Percentiles rank a stretch among this genome's conserved stretches.
These are phyloP conservation scores for Aphis gossypii DNA, from an alignment of 1,140 invertebrate genomes.

Conservation along the genomic window DNA sequence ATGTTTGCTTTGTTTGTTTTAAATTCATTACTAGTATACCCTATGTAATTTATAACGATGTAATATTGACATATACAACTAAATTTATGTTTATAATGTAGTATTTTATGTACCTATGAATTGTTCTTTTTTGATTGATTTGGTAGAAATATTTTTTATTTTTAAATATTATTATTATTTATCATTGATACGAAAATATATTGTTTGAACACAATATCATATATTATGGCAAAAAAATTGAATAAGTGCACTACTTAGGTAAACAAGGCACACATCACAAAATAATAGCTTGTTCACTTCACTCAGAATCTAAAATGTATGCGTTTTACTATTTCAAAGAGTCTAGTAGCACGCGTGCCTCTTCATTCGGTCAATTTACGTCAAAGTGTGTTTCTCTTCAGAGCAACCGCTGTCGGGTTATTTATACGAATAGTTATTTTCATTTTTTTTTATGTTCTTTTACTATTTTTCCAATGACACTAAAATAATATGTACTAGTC, in stretches of 20 bases:
- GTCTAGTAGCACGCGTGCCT: not conserved
- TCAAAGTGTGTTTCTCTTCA: not conserved
- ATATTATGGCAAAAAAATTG: not conserved
- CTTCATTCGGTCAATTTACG: slow-evolving; percentile 32
- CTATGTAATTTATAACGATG: too few relatives aligned
- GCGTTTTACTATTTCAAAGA: not conserved
- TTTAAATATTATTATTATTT: not conserved
- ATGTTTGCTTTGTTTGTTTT: not conserved
- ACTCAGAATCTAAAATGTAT: slow-evolving; percentile 14
- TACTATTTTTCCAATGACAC: slow-evolving; percentile 15
- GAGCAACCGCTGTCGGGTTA: not conserved
- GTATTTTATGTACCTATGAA: not conserved
- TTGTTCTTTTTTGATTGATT: not conserved
- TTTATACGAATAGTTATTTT: not conserved
- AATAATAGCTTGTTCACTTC: slow-evolving; percentile 24
- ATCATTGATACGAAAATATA: not conserved
- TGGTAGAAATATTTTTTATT: not conserved
- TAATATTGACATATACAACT: not conserved
- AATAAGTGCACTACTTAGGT: not conserved
- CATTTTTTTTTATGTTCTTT: not conserved
- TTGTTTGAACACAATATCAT: not conserved
- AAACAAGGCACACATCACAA: not conserved
- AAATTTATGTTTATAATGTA: not conserved
- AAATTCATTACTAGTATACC: not conserved
- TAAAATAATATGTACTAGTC: slow-evolving; percentile 4